A percentile compares a stretch with the other conserved stretches of the same genome.
phyloP scores from a whole-genome alignment of 2,888 invertebrate species.

The Biston betularia region DNA sequence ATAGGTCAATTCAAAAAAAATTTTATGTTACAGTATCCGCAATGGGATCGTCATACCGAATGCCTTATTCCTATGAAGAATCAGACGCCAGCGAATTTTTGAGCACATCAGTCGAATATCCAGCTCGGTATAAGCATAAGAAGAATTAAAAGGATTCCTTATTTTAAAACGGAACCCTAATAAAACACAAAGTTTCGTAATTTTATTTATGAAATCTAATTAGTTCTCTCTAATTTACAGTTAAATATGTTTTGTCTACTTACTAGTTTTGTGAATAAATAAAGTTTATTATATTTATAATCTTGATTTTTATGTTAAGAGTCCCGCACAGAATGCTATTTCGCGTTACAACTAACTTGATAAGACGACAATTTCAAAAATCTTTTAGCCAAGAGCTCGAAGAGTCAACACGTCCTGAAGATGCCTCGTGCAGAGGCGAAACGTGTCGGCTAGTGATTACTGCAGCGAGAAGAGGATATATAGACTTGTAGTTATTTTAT shows the following conservation, averaged over 20 bases:
- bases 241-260: conserved; percentile 36
- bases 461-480: too few species aligned
- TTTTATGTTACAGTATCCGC: conserved; percentile 46
- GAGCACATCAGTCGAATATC: conserved; percentile 61
- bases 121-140: conserved; percentile 50
- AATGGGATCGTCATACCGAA: conserved; percentile 51
- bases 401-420: too few species aligned
- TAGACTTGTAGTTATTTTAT: too few species aligned
- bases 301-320: not conserved
- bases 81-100: conserved; percentile 57
- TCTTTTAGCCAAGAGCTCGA: too few species aligned
- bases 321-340: too few species aligned
- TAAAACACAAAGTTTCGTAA: conserved; percentile 18
- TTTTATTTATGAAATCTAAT: conserved; percentile 47
- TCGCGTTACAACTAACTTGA: too few species aligned
- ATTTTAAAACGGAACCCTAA: not conserved
- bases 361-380: too few species aligned
- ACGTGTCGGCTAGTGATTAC: too few species aligned
- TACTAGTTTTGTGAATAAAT: conserved; percentile 9
- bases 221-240: conserved; percentile 27
- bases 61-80: conserved; percentile 51
- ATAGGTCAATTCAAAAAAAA: too few species aligned
- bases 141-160: not conserved
- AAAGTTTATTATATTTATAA: not conserved
- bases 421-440: too few species aligned